A percentile compares a stretch with the other conserved stretches of the same genome.
These are phyloP conservation scores for Montipora capricornis DNA, from an alignment of 64 coral and sea anemone genomes.

Conservation along the genomic window DNA sequence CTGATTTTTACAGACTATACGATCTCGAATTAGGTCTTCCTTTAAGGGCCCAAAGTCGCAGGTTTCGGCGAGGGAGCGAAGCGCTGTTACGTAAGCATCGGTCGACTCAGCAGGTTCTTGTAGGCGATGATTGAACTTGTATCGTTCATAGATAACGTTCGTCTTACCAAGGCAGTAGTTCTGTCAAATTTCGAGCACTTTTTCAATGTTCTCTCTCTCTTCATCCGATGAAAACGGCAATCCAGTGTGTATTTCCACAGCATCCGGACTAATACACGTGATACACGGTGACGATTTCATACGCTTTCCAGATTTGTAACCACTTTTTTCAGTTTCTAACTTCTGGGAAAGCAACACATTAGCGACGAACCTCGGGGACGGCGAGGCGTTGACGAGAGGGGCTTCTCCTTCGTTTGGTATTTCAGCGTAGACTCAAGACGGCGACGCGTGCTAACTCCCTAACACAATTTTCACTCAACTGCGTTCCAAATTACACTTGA, in stretches of 20 bases:
- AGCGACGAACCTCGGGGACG: neutral
- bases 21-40: conserved; percentile 25
- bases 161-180: neutral
- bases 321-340: neutral
- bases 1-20: conserved; percentile 25
- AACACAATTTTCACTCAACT: too few species aligned
- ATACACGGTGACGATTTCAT: neutral
- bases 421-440: too few species aligned
- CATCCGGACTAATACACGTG: neutral
- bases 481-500: too few species aligned
- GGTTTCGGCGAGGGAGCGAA: conserved; percentile 30
- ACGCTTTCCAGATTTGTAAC: neutral
- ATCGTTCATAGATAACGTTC: neutral
- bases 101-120: neutral
- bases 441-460: too few species aligned
- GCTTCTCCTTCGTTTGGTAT: too few species aligned
- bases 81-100: conserved; percentile 3
- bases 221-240: neutral
- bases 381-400: neutral
- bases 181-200: neutral
- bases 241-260: neutral
- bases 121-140: neutral
- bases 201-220: neutral
- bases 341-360: neutral
- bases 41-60: too few species aligned